These are phyloP conservation scores for Empidonax traillii DNA, from an alignment of 2,113 vertebrate species.

Conservation along the genomic window DNA sequence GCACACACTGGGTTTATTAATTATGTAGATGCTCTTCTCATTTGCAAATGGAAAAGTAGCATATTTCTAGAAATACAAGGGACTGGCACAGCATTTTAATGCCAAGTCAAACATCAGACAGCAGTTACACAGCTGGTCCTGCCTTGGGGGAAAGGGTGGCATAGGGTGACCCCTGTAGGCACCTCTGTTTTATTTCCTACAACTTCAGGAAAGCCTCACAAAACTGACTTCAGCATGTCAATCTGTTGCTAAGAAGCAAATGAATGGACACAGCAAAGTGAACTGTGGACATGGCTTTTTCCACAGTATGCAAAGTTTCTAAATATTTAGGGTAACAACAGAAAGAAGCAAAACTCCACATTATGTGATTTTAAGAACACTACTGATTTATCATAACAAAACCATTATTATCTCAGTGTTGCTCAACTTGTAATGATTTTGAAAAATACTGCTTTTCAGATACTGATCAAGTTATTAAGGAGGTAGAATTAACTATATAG, in stretches of 20 bases:
- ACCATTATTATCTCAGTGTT: neutral
- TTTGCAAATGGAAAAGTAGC: neutral
- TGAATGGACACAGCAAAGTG: neutral
- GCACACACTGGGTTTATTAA: neutral
- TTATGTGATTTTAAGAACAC: neutral
- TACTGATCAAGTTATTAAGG: neutral
- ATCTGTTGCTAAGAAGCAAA: neutral
- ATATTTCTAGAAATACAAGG: neutral
- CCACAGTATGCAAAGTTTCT: neutral
- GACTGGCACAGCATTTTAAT: neutral
- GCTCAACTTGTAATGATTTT: neutral
- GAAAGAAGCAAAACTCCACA: neutral
- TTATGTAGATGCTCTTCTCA: neutral
- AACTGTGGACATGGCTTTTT: neutral
- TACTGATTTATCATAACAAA: rapidly evolving
- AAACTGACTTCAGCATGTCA: neutral
- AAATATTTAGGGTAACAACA: neutral
- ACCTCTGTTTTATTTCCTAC: neutral
- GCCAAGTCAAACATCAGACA: neutral
- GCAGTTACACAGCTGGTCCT: neutral
- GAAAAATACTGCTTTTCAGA: neutral
- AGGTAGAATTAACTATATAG: neutral
- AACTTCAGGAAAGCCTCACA: neutral
- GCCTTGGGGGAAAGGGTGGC: neutral
- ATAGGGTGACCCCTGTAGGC: neutral